Conservation (phyloP, 2,888 invertebrate genomes). For the Pimpla rufipes region DNA sequence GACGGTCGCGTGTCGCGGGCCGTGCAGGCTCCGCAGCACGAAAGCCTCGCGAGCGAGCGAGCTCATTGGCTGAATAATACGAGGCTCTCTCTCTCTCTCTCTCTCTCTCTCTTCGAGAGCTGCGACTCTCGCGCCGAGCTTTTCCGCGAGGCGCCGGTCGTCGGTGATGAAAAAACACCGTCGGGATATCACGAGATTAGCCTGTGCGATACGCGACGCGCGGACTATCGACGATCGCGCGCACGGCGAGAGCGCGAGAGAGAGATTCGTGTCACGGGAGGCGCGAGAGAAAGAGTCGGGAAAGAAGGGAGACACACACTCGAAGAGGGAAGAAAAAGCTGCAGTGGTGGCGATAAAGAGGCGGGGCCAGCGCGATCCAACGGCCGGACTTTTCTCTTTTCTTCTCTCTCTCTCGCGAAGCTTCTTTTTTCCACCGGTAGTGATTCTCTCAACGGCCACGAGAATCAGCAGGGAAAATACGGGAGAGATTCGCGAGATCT, state of each 20-base stretch:
- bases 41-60: constrained; percentile 11
- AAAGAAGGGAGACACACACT: neutral
- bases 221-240: too few relatives aligned
- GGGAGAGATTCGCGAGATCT: too few relatives aligned
- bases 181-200: constrained; percentile 2
- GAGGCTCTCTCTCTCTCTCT: neutral
- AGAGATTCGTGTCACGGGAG: neutral
- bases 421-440: constrained; percentile 37
- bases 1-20: constrained; percentile 33
- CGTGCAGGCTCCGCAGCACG: constrained; percentile 43
- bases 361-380: constrained; percentile 60
- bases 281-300: constrained; percentile 14
- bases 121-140: neutral
- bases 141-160: neutral
- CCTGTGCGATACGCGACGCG: neutral
- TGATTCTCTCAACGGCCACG: neutral
- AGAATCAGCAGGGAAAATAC: neutral
- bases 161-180: constrained; percentile 7
- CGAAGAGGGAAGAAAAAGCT: constrained; percentile 51
- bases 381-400: too few relatives aligned
- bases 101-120: too few relatives aligned
- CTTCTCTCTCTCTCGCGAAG: constrained; percentile 16
- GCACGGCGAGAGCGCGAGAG: too few relatives aligned
- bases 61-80: neutral
- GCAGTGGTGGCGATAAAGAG: constrained; percentile 60